Evolutionary conservation across 2,113 vertebrate genomes (phyloP).

Genomic region (Planiliza haematocheilus): DNA sequence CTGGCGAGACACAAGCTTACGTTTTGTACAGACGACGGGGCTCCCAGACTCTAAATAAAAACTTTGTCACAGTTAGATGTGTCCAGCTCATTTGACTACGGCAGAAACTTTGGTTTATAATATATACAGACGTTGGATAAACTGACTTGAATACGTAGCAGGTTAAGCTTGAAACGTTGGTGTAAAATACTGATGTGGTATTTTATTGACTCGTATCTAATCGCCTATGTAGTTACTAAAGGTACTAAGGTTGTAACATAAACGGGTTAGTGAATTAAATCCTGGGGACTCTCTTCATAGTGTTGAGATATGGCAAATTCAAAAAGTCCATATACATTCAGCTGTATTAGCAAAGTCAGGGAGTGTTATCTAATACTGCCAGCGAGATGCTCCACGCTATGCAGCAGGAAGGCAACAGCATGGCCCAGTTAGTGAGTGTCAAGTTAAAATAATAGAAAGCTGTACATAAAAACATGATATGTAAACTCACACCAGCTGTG

Average conservation of each 20-base stretch:
- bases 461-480: neutral
- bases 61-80: neutral
- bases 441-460: slow-evolving; percentile 3
- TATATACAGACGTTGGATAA: neutral
- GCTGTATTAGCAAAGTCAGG: neutral
- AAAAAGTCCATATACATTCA: neutral
- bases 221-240: slow-evolving; percentile 1
- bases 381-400: neutral
- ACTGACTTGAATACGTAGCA: neutral
- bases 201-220: neutral
- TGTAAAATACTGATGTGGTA: slow-evolving; percentile 37
- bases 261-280: too few relatives aligned
- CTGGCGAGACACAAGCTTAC: neutral
- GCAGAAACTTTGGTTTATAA: slow-evolving; percentile 17
- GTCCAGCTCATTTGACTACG: neutral
- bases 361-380: neutral
- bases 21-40: too few relatives aligned
- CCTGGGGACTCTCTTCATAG: slow-evolving; percentile 1
- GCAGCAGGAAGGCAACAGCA: slow-evolving; percentile 9
- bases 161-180: neutral
- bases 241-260: too few relatives aligned
- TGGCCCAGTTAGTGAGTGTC: neutral
- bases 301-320: neutral
- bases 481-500: too few relatives aligned
- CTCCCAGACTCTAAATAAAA: too few relatives aligned